Conservation (phyloP, 2,888 invertebrate species). For the Caenorhabditis uteleia region DNA sequence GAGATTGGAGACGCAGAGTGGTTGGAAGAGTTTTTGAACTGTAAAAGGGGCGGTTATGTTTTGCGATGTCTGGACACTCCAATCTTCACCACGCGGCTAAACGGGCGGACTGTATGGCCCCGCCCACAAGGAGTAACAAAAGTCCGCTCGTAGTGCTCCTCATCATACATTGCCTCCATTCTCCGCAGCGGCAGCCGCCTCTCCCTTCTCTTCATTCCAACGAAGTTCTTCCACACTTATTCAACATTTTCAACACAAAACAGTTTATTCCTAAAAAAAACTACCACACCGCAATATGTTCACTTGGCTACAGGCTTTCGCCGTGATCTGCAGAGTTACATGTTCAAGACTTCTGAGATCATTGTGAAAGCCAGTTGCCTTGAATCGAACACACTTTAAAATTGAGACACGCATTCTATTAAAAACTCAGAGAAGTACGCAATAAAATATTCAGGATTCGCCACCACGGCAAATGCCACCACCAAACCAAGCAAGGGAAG, state of each 20-base stretch:
- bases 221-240: not conserved
- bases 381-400: not conserved
- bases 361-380: constrained; percentile 62
- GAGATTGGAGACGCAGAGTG: not conserved
- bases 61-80: too few species aligned
- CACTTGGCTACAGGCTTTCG: constrained; percentile 52
- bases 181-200: constrained; percentile 11
- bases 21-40: too few species aligned
- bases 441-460: not conserved
- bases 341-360: constrained; percentile 53
- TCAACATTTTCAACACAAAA: constrained; percentile 3
- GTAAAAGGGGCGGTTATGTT: too few species aligned
- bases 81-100: not conserved
- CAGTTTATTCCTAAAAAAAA: not conserved
- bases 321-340: constrained; percentile 55
- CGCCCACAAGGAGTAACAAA: constrained; percentile 18
- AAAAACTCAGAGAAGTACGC: too few species aligned
- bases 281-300: constrained; percentile 1
- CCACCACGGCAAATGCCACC: not conserved
- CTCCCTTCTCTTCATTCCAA: constrained; percentile 6
- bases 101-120: constrained; percentile 36
- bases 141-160: constrained; percentile 24
- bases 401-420: not conserved
- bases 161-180: constrained; percentile 19
- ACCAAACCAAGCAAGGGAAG: not conserved